phyloP scores from a whole-genome alignment of 1,140 invertebrate genomes.

The Papilio glaucus region DNA sequence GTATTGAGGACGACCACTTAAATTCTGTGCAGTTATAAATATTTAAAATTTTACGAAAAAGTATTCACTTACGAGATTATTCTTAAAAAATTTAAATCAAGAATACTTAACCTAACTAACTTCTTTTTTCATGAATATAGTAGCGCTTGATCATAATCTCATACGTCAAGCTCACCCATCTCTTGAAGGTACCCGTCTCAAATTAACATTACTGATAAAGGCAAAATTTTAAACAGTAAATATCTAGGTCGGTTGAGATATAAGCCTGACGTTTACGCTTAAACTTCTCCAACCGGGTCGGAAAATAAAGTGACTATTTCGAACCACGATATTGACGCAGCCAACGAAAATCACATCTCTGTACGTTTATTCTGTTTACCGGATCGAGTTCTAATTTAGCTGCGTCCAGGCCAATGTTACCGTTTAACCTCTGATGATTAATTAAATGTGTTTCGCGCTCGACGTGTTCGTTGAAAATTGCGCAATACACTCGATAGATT shows the following conservation, averaged over 20 bases:
- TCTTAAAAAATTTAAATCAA: too few species aligned
- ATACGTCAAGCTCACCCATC: too few species aligned
- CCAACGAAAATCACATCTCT: conserved; percentile 36
- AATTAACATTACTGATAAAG: too few species aligned
- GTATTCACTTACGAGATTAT: too few species aligned
- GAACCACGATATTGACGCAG: conserved; percentile 18
- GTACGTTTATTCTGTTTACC: conserved; percentile 31
- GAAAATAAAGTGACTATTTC: conserved; percentile 23
- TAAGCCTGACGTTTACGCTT: background rate
- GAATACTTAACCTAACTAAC: too few species aligned
- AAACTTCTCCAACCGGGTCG: background rate
- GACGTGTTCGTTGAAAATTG: conserved; percentile 30
- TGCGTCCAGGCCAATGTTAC: conserved; percentile 26
- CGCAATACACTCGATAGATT: conserved; percentile 9
- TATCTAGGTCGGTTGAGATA: background rate
- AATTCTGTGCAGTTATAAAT: background rate
- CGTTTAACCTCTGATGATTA: conserved; percentile 33
- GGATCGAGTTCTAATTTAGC: conserved; percentile 36
- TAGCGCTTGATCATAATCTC: too few species aligned
- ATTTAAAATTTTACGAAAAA: background rate
- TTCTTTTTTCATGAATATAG: too few species aligned
- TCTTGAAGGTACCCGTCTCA: too few species aligned
- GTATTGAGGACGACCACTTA: background rate
- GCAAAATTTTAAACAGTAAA: too few species aligned
- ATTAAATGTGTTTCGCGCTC: conserved; percentile 35